Conservation (phyloP, 2,113 vertebrate species). For the Morone chrysops region DNA sequence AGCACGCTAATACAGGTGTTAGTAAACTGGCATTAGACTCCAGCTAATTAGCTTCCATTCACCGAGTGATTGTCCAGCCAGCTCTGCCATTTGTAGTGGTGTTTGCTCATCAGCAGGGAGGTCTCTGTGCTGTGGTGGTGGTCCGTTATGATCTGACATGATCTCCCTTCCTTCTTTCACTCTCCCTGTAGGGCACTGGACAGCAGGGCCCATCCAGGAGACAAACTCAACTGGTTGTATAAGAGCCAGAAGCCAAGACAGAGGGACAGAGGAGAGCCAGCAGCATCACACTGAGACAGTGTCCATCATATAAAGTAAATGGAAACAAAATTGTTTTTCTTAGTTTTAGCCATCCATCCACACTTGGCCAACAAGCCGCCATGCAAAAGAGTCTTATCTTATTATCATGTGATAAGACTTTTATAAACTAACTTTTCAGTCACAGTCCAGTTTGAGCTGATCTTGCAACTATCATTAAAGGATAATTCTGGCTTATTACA, state of each 20-base stretch:
- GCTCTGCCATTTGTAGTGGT: slow-evolving; percentile 86
- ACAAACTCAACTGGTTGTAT: slow-evolving; percentile 16
- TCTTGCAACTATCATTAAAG: neutral
- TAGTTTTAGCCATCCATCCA: neutral
- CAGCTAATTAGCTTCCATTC: slow-evolving; percentile 89
- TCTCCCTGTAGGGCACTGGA: slow-evolving; percentile 29
- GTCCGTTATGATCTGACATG: slow-evolving; percentile 86
- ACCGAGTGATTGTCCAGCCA: slow-evolving; percentile 79
- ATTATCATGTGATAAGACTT: neutral
- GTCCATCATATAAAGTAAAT: neutral
- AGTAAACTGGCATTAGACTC: slow-evolving; percentile 90
- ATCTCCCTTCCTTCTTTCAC: slow-evolving; percentile 69
- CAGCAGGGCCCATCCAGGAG: slow-evolving; percentile 26
- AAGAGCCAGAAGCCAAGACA: slow-evolving; percentile 13
- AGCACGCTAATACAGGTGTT: slow-evolving; percentile 95
- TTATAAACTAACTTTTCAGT: no score
- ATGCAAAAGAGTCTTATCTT: neutral
- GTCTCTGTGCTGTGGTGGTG: slow-evolving; percentile 89
- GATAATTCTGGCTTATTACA: no score
- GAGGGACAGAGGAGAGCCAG: slow-evolving; percentile 1
- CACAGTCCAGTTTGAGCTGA: no score
- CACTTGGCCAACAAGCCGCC: neutral
- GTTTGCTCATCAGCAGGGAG: slow-evolving; percentile 87
- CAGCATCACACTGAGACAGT: neutral
- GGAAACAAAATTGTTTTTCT: neutral